Evolutionary conservation across 2,797 vertebrate genomes (phyloP).

Genomic region (Chaetophractus vellerosus): DNA sequence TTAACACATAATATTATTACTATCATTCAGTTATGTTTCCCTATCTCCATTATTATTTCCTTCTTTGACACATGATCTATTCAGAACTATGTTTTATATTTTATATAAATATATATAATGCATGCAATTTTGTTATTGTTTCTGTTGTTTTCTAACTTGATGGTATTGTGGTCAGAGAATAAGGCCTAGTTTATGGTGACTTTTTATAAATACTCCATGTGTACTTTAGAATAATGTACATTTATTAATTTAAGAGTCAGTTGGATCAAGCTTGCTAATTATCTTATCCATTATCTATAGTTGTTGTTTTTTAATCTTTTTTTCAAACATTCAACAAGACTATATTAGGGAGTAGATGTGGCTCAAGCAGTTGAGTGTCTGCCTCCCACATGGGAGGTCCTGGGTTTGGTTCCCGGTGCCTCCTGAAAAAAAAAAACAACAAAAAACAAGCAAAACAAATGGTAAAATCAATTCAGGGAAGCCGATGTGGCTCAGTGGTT

Average conservation of each 20-base stretch:
- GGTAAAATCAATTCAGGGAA: too few relatives aligned
- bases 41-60: neutral
- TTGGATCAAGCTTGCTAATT: neutral
- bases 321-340: constrained; percentile 12
- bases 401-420: too few relatives aligned
- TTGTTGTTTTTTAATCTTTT: neutral
- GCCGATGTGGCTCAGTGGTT: too few relatives aligned
- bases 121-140: constrained; percentile 25
- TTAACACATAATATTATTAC: constrained; percentile 18
- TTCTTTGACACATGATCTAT: neutral
- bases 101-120: neutral
- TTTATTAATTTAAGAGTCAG: neutral
- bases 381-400: too few relatives aligned
- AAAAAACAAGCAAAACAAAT: too few relatives aligned
- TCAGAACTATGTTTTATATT: constrained; percentile 48
- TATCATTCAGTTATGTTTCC: constrained; percentile 8
- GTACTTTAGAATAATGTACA: neutral
- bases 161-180: constrained; percentile 27
- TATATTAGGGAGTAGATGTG: neutral
- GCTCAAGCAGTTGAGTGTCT: too few relatives aligned
- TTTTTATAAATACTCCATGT: constrained; percentile 25
- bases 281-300: neutral
- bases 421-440: too few relatives aligned
- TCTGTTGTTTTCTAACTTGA: constrained; percentile 58
- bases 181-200: neutral